Evolutionary conservation across 2,113 vertebrate species (phyloP), one percentile per base, ranked within the genome.

Genomic region (Capreolus pygargus): DNA sequence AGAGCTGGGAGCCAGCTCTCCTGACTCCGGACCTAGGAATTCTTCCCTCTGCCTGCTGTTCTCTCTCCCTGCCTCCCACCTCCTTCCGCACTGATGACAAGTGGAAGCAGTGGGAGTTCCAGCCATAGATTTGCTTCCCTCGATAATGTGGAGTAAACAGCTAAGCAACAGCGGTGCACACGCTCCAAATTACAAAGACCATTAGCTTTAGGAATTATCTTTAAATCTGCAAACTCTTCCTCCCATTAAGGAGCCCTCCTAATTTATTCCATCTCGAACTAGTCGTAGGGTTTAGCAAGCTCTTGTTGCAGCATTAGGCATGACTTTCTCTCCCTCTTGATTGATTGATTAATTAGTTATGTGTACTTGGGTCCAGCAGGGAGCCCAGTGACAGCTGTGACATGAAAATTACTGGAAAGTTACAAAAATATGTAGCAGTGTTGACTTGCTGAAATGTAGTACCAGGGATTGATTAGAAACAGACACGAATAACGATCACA

Each of bases 281-380:
- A 87, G 76, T 87, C 87, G 50, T 83, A 84, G 94, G 78, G 52
- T 93, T 95, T 88, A 95, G 64, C 60, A 76, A 97, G 95, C 55
- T 94, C 89, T 94, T 84, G 54, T 14, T 87, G 89, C 60, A 90
- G 86, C 54, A 91, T 97, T 95, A 92, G 89, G 81, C 93, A 96
- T 96, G 95, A 84, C 81, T 96, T 90, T 98, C 83, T 96, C 91
- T 97, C 92, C 86, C 89, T 67, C 89, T 85, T 95, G 96, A 97
- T 96, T 98, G 97, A 98, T 97, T 98, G 97, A 98, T 98, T 98
- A 98, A 98, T 98, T 98, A 98, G 97, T 97, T 97, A 58, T 94
- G 92, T 98, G 92, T 95, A 95, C 86, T 98, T 97, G 94, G 79
- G 97, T 97, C 95, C 96, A 98, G 95, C 97, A 61, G 97, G 96